Conservation (phyloP, 30 jellyfish, hydroid and myxozoan genomes). For the Aurelia sp. region DNA sequence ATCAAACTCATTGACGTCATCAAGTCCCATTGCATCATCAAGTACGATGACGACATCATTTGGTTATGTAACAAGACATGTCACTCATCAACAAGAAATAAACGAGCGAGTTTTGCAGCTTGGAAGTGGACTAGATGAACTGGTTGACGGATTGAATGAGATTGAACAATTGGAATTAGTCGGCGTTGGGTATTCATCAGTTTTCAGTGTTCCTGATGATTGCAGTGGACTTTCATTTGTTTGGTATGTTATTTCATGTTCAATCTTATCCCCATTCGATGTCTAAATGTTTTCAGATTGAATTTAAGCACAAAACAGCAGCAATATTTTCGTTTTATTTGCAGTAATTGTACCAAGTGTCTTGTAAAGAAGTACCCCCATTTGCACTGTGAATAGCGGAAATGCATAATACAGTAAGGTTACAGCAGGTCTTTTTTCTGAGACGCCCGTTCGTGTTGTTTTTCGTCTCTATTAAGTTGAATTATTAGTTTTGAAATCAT, state of each 20-base stretch:
- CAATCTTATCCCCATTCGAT: too few species aligned
- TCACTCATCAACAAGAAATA: slow-evolving; percentile 62
- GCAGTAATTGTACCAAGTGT: too few species aligned
- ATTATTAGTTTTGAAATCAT: too few species aligned
- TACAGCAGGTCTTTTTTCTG: too few species aligned
- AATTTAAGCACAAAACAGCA: too few species aligned
- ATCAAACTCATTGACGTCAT: neutral
- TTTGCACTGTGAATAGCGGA: too few species aligned
- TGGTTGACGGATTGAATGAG: slow-evolving; percentile 44
- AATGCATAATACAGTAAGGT: too few species aligned
- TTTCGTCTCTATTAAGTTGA: too few species aligned
- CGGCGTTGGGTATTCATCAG: slow-evolving; percentile 88
- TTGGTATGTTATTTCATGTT: slow-evolving; percentile 28
- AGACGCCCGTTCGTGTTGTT: too few species aligned
- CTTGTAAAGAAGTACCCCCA: too few species aligned
- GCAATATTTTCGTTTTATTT: too few species aligned
- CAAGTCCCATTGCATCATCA: neutral
- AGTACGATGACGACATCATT: neutral
- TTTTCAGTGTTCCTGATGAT: slow-evolving; percentile 68
- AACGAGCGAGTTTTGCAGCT: slow-evolving; percentile 44
- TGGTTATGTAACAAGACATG: slow-evolving; percentile 61
- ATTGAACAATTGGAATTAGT: slow-evolving; percentile 75
- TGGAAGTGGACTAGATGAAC: slow-evolving; percentile 81
- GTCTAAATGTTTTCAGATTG: too few species aligned
- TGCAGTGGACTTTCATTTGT: slow-evolving; percentile 40